Base-by-base conservation (phyloP, 2,888 invertebrate genomes). In the Micropterix aruncella region DNA sequence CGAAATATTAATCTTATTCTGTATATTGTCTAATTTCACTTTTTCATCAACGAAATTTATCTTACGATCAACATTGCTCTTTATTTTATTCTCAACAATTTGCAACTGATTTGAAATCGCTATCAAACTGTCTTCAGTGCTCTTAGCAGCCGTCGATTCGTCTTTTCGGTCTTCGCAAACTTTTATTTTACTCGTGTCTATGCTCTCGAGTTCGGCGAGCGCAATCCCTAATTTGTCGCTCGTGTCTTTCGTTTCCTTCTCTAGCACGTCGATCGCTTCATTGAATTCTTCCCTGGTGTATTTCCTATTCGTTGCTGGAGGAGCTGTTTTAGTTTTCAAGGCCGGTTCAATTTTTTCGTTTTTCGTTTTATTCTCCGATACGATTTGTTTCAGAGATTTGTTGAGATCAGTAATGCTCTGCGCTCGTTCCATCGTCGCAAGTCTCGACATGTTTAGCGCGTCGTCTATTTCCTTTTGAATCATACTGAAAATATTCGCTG, bases 401-500 rank as follows among this genome's bases (percentile, higher is more conserved):
- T 69, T 66, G 7, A 80, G 65, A 54, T 79, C 77, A 38, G 74
- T 73, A 55, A 78, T 68, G 55, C 77, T 79, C 42, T 77, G 73
- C 1, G 79, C 73, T 55, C 78, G 75, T 57, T 77, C 77, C 43
- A 78, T 59, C 18, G 66, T 66, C 12, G 70, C 60, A 37, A 67
- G 60, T 53, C 66, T 70, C 51, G 60, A 67, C 57, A 75, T 62
- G 49, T 71, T 72, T 39, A 74, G 58, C 40, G 74, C 77, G 46
- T 77, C 77, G 37, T 69, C 70, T 5, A 77, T 66, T 62, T 80
- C 77, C 52, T 77, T 75, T 55, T 80, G 80, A 47, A 87, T 80
- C 55, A 87, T 70, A 48, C 80, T 80, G 47, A 85, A 84, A 49
- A 90, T 80, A 59, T 90, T 90, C 1, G 88, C 90, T 1, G 90